Evolutionary conservation across 2,113 vertebrate genomes (phyloP), one percentile per base, ranked within the genome.

Genomic region (Romanogobio albipinnatus): DNA sequence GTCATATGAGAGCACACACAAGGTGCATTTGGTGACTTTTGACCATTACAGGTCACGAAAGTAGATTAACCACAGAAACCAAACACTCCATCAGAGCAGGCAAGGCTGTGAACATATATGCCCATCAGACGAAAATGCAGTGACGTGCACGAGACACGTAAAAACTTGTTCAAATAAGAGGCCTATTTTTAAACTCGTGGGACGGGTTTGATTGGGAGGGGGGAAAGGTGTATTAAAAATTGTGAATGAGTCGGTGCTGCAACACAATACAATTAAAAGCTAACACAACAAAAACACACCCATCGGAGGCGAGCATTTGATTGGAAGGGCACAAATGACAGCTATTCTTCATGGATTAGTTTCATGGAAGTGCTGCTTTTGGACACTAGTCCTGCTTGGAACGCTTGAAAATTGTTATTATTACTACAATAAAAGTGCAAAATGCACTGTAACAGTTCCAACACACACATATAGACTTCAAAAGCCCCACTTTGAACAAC

Each of bases 131-230:
- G 33, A 78, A 36, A 81, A 81, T 51, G 78, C 62, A 51, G 45
- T 81, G 79, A 81, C 78, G 78, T 68, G 10, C 61, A 33, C 4
- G 26, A 81, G 62, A 51, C 79, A 15, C 79, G 61, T 51, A 81
- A 81, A 68, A 81, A 81, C 79, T 51, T 81, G 79, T 68, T 81
- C 59, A 81, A 81, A 81, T 36, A 53, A 29, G 24, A 81, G 79
- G 79, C 79, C 79, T 81, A 81, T 81, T 81, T 81, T 68, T 81
- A 81, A 68, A 81, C 79, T 68, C 24, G 79, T 66, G 79, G 61
- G 61, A 81, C 79, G 61, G 45, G 79, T 81, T 81, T 68, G 45
- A 81, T 36, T 26, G 9, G 61, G 59, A 47, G 78, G 78, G 58
- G 43, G 15, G 73, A 19, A 49, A 33, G 78, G 78, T 51, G 78